Conservation (phyloP, 2,797 vertebrate species). For the Platalea minor region DNA sequence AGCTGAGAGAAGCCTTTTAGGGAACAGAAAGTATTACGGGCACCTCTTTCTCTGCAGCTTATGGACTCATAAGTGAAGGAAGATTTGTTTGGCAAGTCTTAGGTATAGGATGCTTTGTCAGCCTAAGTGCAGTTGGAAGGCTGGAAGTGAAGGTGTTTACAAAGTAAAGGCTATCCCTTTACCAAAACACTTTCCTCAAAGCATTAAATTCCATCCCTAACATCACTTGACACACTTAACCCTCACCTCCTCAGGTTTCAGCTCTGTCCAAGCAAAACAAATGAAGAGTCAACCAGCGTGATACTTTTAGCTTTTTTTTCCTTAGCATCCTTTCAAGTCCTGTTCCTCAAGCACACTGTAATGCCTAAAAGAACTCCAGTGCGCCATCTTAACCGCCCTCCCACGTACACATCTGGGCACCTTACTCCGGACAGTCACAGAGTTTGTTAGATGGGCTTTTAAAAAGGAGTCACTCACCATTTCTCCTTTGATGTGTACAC, state of each 20-base stretch:
- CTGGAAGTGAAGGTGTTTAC: not conserved
- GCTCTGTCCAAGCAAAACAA: not conserved
- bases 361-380: fast-evolving
- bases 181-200: not conserved
- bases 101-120: fast-evolving
- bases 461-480: fast-evolving
- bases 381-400: not conserved
- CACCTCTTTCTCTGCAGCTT: not conserved
- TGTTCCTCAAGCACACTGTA: fast-evolving
- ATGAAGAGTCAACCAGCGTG: fast-evolving
- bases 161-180: not conserved
- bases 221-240: not conserved
- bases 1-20: not conserved
- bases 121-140: not conserved
- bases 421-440: not conserved
- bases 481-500: not conserved
- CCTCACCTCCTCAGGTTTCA: not conserved
- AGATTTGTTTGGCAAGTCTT: not conserved
- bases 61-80: not conserved
- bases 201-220: not conserved
- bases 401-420: fast-evolving
- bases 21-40: not conserved
- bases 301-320: not conserved
- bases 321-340: not conserved
- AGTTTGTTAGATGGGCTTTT: not conserved